Base-by-base conservation (phyloP, 2,888 invertebrate species). In the Alentia gelatinosa region DNA sequence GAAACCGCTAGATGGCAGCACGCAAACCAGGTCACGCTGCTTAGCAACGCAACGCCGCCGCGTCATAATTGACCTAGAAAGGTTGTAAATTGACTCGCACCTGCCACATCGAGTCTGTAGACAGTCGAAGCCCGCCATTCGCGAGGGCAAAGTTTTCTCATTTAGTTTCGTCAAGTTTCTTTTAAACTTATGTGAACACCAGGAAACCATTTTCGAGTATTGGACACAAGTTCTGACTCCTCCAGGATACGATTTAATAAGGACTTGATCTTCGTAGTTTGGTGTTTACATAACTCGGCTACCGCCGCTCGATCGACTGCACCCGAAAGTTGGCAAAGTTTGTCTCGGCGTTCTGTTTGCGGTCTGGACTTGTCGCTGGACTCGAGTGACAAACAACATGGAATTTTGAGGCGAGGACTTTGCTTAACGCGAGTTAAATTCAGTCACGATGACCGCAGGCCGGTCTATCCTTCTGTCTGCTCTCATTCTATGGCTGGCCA, bases 21-120 rank as follows among this genome's bases (percentile, higher is more conserved):
- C 19, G 56, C 19, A 35, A 79, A 79, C 79, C 79, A 75, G 75
- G 37, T 37, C 68, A 39, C 42, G 9, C 19, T 90, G 79, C 90
- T 90, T 33, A 75, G 90, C 74, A 75, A 90, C 90, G 79, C 30
- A 79, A 90, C 75, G 90, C 90, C 75, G 23, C 4, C 26, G 68
- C 90, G 75, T 90, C 75, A 75, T 37, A 42, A n/a, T 39, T 90
- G 90, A 90, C 90, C 75, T 33, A 90, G 90, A 68, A 47, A 75
- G 19, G n/a, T 89, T 39, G 26, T 89, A 68, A 89, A 89, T 40
- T n/a, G 39, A n/a, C 83, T n/a, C 83, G 83, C 83, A 83, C 86
- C 86, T 86, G 47, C 47, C 86, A 47, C n/a, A 47, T 86, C 47
- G 19, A 86, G 1, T 5, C 23, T 1, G 0, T 23, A 7, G 15